A percentile compares a stretch with the other conserved stretches of the same genome.
Conservation (phyloP, 2,113 vertebrate genomes). For the Etia nguti region DNA sequence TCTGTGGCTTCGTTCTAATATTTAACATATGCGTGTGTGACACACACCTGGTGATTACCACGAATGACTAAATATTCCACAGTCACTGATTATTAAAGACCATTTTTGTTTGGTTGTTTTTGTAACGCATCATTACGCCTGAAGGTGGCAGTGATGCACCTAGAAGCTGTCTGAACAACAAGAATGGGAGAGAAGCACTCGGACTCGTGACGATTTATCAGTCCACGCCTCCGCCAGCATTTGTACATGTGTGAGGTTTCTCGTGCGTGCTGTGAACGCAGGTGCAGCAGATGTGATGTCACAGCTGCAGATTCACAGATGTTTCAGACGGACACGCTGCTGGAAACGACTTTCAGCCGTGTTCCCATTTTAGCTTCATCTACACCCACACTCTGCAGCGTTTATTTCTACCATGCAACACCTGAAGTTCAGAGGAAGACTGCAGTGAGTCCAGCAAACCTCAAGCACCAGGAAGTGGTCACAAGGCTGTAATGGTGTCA, state of each 20-base stretch:
- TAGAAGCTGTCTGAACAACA: fast-evolving
- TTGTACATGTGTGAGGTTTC: background rate
- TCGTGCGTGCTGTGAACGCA: background rate
- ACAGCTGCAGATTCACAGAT: background rate
- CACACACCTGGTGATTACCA: background rate
- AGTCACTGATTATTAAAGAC: fast-evolving
- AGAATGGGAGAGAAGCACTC: background rate
- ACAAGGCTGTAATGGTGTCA: background rate
- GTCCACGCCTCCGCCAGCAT: fast-evolving
- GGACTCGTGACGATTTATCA: fast-evolving
- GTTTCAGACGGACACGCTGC: background rate
- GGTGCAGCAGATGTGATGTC: background rate
- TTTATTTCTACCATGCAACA: background rate
- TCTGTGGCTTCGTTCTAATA: background rate
- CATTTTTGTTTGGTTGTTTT: background rate
- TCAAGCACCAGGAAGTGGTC: background rate
- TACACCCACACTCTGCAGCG: background rate
- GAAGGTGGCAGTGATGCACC: background rate
- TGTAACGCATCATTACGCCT: background rate
- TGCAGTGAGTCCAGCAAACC: background rate
- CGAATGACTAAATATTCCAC: background rate
- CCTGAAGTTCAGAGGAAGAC: background rate
- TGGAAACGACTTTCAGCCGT: fast-evolving
- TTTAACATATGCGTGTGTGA: background rate
- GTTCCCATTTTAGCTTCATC: background rate